Evolutionary conservation across 1,140 invertebrate genomes (phyloP).

Genomic region (Drosophila sucinea): DNA sequence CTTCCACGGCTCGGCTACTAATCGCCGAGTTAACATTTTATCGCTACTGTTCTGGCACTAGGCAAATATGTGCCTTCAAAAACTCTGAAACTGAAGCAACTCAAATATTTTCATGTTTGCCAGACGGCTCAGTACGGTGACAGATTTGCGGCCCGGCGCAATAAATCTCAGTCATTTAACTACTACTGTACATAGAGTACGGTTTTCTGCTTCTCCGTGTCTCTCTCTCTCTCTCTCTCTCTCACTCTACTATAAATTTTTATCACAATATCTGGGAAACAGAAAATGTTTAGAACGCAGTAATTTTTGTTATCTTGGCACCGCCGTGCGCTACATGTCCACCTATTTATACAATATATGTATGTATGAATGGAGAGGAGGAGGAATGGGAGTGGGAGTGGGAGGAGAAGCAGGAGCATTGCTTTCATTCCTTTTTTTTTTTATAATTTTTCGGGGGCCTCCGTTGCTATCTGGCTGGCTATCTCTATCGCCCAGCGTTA

Average conservation of each 20-base stretch:
- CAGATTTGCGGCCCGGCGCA: slow-evolving; percentile 69
- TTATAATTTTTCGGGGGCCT: slow-evolving; percentile 3
- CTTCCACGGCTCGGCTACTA: slow-evolving; percentile 44
- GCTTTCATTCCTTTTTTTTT: slow-evolving; percentile 3
- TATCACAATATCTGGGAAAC: slow-evolving; percentile 72
- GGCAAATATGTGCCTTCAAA: slow-evolving; percentile 73
- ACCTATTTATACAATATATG: slow-evolving; percentile 62
- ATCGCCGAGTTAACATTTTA: slow-evolving; percentile 81
- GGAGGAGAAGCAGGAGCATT: background rate
- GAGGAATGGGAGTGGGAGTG: background rate
- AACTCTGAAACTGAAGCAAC: slow-evolving; percentile 54
- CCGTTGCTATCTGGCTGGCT: slow-evolving; percentile 44
- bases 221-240: background rate
- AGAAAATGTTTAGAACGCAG: slow-evolving; percentile 69
- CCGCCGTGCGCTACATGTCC: slow-evolving; percentile 42
- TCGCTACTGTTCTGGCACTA: slow-evolving; percentile 82
- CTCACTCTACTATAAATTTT: slow-evolving; percentile 53
- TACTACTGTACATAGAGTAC: slow-evolving; percentile 30
- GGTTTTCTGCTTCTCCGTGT: background rate
- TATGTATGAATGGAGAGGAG: slow-evolving; percentile 8
- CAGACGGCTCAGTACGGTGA: slow-evolving; percentile 64
- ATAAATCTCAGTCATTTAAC: slow-evolving; percentile 68
- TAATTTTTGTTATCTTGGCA: slow-evolving; percentile 76
- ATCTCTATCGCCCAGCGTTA: slow-evolving; percentile 23
- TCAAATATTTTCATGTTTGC: slow-evolving; percentile 79